A percentile compares a stretch with the other conserved stretches of the same genome.
Evolutionary conservation across 2,888 invertebrate genomes (phyloP).

Genomic region (Hirtodrosophila confusa): DNA sequence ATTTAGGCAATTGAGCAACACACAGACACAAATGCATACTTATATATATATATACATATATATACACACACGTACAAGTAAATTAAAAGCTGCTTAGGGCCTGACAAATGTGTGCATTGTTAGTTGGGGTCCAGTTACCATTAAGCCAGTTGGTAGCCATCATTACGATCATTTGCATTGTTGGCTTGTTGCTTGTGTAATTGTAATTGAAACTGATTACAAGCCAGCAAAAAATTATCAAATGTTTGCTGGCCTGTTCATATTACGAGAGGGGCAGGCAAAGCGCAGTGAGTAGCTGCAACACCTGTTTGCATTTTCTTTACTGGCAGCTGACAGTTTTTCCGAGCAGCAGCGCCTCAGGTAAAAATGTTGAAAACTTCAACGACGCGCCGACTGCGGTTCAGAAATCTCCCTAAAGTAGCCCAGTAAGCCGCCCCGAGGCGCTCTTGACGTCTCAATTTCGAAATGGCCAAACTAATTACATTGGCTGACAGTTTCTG

Average conservation of each 20-base stretch:
- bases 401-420: conserved; percentile 50
- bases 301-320: conserved; percentile 51
- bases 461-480: conserved; percentile 70
- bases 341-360: conserved; percentile 11
- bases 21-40: neutral
- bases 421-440: conserved; percentile 13
- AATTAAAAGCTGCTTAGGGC: conserved; percentile 36
- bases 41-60: neutral
- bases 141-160: conserved; percentile 18
- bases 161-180: conserved; percentile 20
- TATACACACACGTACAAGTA: conserved; percentile 2
- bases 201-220: conserved; percentile 43
- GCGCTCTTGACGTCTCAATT: conserved; percentile 62
- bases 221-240: conserved; percentile 10
- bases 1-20: conserved; percentile 13
- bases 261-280: conserved; percentile 7
- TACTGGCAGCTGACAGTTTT: conserved; percentile 14
- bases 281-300: neutral
- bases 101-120: conserved; percentile 8
- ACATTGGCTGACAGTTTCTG: conserved; percentile 50
- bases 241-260: conserved; percentile 11
- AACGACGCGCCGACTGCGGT: conserved; percentile 36
- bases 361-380: conserved; percentile 2
- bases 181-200: conserved; percentile 8
- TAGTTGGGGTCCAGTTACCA: conserved; percentile 25